These are phyloP conservation scores for Macquaria ambigua DNA, from an alignment of 2,113 vertebrate genomes.

Conservation along the genomic window DNA sequence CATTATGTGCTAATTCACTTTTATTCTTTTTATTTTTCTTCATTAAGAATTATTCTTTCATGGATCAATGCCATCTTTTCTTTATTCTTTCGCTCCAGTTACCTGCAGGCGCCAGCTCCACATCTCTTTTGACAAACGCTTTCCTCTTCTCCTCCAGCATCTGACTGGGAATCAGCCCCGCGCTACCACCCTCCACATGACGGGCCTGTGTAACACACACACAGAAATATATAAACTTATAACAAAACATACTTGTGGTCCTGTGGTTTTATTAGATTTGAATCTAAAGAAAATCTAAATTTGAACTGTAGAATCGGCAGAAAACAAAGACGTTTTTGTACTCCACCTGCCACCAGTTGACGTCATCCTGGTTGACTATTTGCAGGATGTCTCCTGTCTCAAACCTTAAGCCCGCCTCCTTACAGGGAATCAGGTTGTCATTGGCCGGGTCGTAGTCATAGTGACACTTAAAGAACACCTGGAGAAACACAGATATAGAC, in stretches of 20 bases:
- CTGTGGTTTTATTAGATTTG: not conserved
- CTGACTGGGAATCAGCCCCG: slow-evolving; percentile 96
- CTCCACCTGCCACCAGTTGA: slow-evolving; percentile 97
- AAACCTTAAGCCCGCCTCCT: slow-evolving; percentile 92
- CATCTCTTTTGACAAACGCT: slow-evolving; percentile 93
- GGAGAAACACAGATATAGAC: slow-evolving; percentile 1
- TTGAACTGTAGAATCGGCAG: not conserved
- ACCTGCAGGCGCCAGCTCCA: slow-evolving; percentile 89
- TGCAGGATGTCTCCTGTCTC: slow-evolving; percentile 91
- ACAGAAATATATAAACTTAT: not conserved
- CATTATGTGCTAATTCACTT: not conserved
- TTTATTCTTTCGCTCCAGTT: not conserved
- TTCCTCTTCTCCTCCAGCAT: slow-evolving; percentile 97
- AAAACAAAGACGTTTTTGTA: not conserved
- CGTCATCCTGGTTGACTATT: slow-evolving; percentile 96
- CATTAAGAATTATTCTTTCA: not conserved
- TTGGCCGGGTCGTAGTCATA: slow-evolving; percentile 92
- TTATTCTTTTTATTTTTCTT: not conserved
- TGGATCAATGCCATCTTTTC: not conserved
- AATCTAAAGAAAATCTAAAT: not conserved
- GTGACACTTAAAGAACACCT: slow-evolving; percentile 97
- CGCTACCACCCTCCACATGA: slow-evolving; percentile 92
- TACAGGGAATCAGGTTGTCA: slow-evolving; percentile 95
- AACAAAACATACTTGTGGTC: not conserved
- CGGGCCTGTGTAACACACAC: slow-evolving; percentile 84